Conservation (phyloP, 2,888 invertebrate genomes). For the Lagria hirta region DNA sequence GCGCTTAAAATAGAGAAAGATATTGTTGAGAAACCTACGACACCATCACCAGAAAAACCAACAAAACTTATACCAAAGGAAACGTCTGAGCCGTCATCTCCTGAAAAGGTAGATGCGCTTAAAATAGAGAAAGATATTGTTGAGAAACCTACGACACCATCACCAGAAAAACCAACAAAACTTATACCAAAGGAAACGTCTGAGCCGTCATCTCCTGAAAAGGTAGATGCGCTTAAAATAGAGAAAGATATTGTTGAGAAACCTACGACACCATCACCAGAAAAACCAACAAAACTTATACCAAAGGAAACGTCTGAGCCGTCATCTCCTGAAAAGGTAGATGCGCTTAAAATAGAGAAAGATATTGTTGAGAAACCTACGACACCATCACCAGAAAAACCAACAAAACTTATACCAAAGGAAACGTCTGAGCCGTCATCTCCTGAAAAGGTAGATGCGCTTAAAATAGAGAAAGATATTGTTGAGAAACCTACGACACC, state of each 20-base stretch:
- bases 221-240: conserved; percentile 3
- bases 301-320: not conserved
- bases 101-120: not conserved
- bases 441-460: conserved; percentile 4
- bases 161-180: conserved; percentile 7
- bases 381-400: conserved; percentile 4
- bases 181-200: conserved; percentile 9
- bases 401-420: not conserved
- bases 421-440: too few species aligned
- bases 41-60: too few species aligned
- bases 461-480: conserved; percentile 1
- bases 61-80: not conserved
- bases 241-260: conserved; percentile 1
- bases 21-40: too few species aligned
- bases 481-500: conserved; percentile 7
- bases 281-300: not conserved
- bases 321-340: conserved; percentile 6
- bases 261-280: not conserved
- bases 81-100: too few species aligned
- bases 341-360: conserved; percentile 4
- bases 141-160: not conserved
- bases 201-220: conserved; percentile 11
- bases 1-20: too few species aligned
- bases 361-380: conserved; percentile 8
- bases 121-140: not conserved